Base-by-base conservation (phyloP, 2,797 vertebrate species). In the Micromesistius poutassou region DNA sequence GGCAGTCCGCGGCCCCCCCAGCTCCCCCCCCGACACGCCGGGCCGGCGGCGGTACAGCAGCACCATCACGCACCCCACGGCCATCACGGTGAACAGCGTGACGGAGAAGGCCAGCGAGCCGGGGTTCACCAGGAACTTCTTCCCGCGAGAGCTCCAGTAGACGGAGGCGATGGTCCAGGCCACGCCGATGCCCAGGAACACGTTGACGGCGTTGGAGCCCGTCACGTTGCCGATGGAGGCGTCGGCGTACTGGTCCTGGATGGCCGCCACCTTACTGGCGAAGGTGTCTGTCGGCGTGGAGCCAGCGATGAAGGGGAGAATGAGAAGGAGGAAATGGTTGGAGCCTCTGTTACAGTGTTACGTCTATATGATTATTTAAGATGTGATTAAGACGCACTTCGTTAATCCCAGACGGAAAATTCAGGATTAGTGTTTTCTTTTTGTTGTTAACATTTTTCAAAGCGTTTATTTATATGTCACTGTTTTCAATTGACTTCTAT, bases 191-290 rank as follows among this genome's bases (percentile, higher is more conserved):
- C 95, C 95, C 85, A 96, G 91, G 93, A 96, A 96, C 14, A 96
- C 95, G 1, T 96, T 96, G 22, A 96, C 95, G 0, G 95, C 95
- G 33, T 96, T 96, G 90, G 95, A 96, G 87, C 95, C 95, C 0
- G 95, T 96, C 90, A 96, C 95, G 13, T 96, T 96, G 66, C 95
- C 95, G 16, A 96, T 96, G 81, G 95, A 96, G 9, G 95, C 95
- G 16, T 96, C 95, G 0, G 95, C 95, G 0, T 96, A 92, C 78
- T 96, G 95, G 90, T 96, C 95, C 91, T 96, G 95, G 82, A 96
- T 95, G 81, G 95, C 95, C 0, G 95, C 95, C 72, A 95, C 95
- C 82, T 96, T 96, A 78, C 95, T 96, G 2, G 95, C 95, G 85
- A 96, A 96, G 5, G 95, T 96, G 81, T 96, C 95, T 96, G 87